Evolutionary conservation across 2,113 vertebrate species (phyloP).

Genomic region (Tichodroma muraria): DNA sequence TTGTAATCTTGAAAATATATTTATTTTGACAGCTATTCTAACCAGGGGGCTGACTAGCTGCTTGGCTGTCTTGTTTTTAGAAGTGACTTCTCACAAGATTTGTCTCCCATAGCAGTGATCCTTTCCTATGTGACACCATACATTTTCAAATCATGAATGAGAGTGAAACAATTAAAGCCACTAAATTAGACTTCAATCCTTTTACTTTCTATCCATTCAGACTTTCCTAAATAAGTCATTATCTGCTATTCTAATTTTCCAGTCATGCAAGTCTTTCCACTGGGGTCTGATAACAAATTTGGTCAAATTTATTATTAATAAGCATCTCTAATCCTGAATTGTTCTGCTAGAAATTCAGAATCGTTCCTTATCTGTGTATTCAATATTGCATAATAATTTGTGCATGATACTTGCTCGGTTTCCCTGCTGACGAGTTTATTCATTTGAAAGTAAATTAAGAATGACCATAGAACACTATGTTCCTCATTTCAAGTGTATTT

Average conservation of each 20-base stretch:
- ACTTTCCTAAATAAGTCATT: background rate
- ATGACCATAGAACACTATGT: background rate
- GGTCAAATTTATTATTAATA: background rate
- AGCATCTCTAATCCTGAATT: background rate
- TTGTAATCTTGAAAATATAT: background rate
- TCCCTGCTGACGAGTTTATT: background rate
- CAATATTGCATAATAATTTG: background rate
- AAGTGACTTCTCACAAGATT: background rate
- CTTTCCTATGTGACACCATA: background rate
- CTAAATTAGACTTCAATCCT: background rate
- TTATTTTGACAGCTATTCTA: background rate
- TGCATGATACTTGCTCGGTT: background rate
- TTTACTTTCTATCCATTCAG: background rate
- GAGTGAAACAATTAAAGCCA: background rate
- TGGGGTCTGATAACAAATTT: background rate
- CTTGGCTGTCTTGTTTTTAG: background rate
- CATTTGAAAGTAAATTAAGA: background rate
- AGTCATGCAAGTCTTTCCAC: background rate
- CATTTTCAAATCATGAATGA: background rate
- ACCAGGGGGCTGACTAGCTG: background rate
- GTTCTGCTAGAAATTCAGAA: background rate
- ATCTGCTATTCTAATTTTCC: background rate
- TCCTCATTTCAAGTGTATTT: background rate
- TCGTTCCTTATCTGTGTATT: background rate
- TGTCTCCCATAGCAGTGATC: background rate